Evolutionary conservation across 1,140 invertebrate genomes (phyloP).

Genomic region (Drosophila busckii): DNA sequence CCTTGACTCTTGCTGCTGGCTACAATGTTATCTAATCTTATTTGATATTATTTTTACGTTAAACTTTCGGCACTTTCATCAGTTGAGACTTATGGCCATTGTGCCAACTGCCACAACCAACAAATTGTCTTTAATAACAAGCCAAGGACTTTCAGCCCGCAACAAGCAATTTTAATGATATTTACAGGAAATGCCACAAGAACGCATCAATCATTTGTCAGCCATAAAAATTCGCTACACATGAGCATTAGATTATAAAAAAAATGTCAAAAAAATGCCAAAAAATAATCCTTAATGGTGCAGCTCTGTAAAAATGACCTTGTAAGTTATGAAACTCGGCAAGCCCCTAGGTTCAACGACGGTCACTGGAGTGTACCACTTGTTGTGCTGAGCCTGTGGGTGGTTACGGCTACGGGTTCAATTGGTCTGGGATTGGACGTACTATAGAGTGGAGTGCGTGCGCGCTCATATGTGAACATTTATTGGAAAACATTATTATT

Average conservation of each 20-base stretch:
- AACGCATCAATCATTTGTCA: slow-evolving; percentile 76
- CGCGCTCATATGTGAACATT: slow-evolving; percentile 78
- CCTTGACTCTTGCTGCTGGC: slow-evolving; percentile 36
- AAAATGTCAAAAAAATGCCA: slow-evolving; percentile 35
- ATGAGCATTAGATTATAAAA: slow-evolving; percentile 66
- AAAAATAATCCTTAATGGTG: slow-evolving; percentile 62
- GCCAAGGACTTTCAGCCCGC: slow-evolving; percentile 34
- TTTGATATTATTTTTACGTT: slow-evolving; percentile 72
- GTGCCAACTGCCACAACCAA: slow-evolving; percentile 15
- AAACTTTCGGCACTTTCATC: slow-evolving; percentile 62
- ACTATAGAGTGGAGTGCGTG: slow-evolving; percentile 39
- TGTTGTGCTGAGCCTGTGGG: slow-evolving; percentile 31
- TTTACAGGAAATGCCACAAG: slow-evolving; percentile 64
- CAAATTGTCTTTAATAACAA: slow-evolving; percentile 42
- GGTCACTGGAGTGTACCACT: slow-evolving; percentile 42
- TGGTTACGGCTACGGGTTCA: slow-evolving; percentile 29
- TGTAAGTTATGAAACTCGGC: slow-evolving; percentile 59
- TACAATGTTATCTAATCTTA: slow-evolving; percentile 77
- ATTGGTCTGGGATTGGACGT: slow-evolving; percentile 13
- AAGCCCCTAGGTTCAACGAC: slow-evolving; percentile 51
- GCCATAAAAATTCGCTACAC: slow-evolving; percentile 77
- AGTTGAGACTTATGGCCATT: slow-evolving; percentile 10
- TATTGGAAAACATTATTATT: slow-evolving; percentile 79
- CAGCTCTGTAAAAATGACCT: slow-evolving; percentile 68
- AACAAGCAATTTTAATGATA: slow-evolving; percentile 59